Evolutionary conservation across 2,888 invertebrate species (phyloP).

Genomic region (Spialia ferax): DNA sequence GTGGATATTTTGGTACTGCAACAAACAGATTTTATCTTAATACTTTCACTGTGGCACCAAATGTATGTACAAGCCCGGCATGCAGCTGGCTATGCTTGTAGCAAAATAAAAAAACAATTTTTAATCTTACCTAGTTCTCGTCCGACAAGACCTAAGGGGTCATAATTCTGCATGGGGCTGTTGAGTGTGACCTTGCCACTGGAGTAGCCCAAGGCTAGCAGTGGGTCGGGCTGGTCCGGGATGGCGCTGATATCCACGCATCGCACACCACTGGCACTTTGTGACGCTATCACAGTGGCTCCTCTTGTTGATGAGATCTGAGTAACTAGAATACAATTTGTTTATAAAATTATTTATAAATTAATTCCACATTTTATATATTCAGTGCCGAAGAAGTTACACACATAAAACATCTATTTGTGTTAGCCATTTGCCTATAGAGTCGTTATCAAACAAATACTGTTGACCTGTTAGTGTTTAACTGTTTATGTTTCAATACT

Average conservation of each 20-base stretch:
- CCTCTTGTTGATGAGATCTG: constrained; percentile 90
- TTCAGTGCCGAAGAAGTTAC: no score
- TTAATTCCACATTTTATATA: no score
- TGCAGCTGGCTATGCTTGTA: no score
- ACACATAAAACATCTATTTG: no score
- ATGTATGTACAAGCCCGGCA: no score
- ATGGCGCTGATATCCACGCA: constrained; percentile 95
- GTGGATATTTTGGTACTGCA: constrained; percentile 92
- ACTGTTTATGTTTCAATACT: no score
- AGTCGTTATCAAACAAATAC: neutral
- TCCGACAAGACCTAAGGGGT: constrained; percentile 89
- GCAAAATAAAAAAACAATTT: no score
- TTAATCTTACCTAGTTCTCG: constrained; percentile 90
- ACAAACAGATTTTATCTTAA: neutral
- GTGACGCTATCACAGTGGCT: constrained; percentile 91
- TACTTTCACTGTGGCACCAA: neutral
- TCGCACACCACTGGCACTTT: constrained; percentile 93
- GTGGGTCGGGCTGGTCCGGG: constrained; percentile 90
- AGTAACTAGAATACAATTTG: constrained; percentile 78
- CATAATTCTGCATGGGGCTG: constrained; percentile 91
- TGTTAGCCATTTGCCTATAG: neutral
- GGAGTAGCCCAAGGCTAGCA: constrained; percentile 95
- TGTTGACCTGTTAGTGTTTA: neutral
- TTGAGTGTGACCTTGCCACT: constrained; percentile 95
- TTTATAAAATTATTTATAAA: no score